A percentile compares a stretch with the other conserved stretches of the same genome.
These are phyloP conservation scores for Drosophila oshimai DNA, from an alignment of 1,140 invertebrate species.

Conservation along the genomic window DNA sequence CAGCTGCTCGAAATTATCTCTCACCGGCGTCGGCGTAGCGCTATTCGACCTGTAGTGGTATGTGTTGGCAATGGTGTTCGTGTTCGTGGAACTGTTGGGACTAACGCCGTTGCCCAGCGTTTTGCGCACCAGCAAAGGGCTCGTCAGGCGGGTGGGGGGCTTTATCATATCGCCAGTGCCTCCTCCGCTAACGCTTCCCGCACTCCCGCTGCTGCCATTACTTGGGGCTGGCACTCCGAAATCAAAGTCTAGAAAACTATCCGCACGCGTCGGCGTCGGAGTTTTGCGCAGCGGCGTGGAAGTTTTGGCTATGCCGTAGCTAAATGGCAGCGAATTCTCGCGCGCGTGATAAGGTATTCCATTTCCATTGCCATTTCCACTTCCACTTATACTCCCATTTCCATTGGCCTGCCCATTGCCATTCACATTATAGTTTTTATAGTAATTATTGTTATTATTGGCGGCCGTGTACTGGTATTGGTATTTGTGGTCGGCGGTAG, in stretches of 20 bases:
- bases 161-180: slow-evolving; percentile 69
- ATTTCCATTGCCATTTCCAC: slow-evolving; percentile 48
- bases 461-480: slow-evolving; percentile 55
- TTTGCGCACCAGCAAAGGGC: slow-evolving; percentile 82
- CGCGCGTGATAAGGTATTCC: slow-evolving; percentile 90
- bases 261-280: slow-evolving; percentile 59
- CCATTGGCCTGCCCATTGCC: slow-evolving; percentile 51
- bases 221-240: slow-evolving; percentile 6
- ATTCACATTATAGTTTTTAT: slow-evolving; percentile 60
- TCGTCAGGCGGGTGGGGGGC: slow-evolving; percentile 78
- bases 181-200: not conserved
- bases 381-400: slow-evolving; percentile 43
- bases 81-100: slow-evolving; percentile 33
- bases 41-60: slow-evolving; percentile 71
- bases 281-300: slow-evolving; percentile 73
- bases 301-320: slow-evolving; percentile 85
- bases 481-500: slow-evolving; percentile 60
- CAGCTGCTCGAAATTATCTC: slow-evolving; percentile 76
- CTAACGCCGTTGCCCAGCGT: slow-evolving; percentile 53
- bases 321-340: slow-evolving; percentile 90
- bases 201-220: slow-evolving; percentile 34
- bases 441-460: slow-evolving; percentile 74
- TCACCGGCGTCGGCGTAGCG: slow-evolving; percentile 43
- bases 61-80: slow-evolving; percentile 75
- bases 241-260: slow-evolving; percentile 69